phyloP scores from a whole-genome alignment of 2,888 invertebrate genomes.

The Carabus problematicus region DNA sequence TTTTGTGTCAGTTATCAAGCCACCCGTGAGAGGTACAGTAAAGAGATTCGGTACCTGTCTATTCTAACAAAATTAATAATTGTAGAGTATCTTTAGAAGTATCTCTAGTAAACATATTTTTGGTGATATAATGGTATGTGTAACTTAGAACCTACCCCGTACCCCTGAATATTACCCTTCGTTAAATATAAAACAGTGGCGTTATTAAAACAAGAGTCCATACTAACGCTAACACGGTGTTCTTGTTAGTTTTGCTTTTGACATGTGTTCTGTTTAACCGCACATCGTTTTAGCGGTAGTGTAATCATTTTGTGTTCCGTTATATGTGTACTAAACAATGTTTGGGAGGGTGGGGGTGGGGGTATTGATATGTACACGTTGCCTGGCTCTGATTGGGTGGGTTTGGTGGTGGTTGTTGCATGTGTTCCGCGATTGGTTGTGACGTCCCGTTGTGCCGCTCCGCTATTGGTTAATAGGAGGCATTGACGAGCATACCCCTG shows the following conservation, averaged over 20 bases:
- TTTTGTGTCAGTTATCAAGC: slow-evolving; percentile 31
- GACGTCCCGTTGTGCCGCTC: slow-evolving; percentile 20
- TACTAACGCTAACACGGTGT: not conserved
- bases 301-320: too few species aligned
- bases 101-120: not conserved
- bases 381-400: slow-evolving; percentile 33
- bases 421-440: slow-evolving; percentile 41
- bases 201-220: not conserved
- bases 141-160: slow-evolving; percentile 1
- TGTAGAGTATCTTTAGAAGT: slow-evolving; percentile 27
- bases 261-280: not conserved
- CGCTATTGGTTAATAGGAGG: slow-evolving; percentile 43
- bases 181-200: too few species aligned
- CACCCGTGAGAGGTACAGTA: slow-evolving; percentile 23
- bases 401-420: slow-evolving; percentile 42
- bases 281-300: too few species aligned
- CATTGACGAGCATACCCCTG: slow-evolving; percentile 58
- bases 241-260: not conserved
- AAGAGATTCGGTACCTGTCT: slow-evolving; percentile 10
- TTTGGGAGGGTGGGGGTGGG: too few species aligned
- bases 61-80: slow-evolving; percentile 35
- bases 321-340: too few species aligned
- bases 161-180: too few species aligned
- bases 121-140: slow-evolving; percentile 14
- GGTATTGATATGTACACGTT: not conserved